A percentile compares a stretch with the other conserved stretches of the same genome.
Conservation (phyloP, 2,797 vertebrate genomes). For the Acipenser oxyrinchus region DNA sequence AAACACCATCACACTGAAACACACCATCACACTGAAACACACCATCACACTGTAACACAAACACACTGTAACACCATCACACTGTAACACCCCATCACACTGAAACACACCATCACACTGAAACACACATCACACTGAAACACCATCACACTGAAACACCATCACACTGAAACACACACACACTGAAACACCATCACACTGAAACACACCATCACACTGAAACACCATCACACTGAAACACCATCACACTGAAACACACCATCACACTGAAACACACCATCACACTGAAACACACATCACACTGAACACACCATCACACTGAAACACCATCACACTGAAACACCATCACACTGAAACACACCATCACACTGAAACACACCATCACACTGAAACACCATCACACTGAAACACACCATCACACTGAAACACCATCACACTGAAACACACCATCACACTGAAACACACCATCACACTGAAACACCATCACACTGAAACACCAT, state of each 20-base stretch:
- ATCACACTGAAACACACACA: too few species aligned
- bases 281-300: neutral
- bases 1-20: too few species aligned
- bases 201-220: too few species aligned
- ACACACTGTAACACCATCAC: neutral
- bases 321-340: neutral
- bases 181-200: neutral
- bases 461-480: neutral
- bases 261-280: slow-evolving; percentile 2
- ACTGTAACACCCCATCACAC: neutral
- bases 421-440: neutral
- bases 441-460: slow-evolving; percentile 1
- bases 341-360: neutral
- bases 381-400: neutral
- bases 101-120: too few species aligned
- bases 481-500: too few species aligned
- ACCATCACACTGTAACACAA: too few species aligned
- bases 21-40: neutral
- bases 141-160: too few species aligned
- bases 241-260: neutral
- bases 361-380: neutral
- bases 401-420: neutral
- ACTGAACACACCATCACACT: slow-evolving; percentile 1
- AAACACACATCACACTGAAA: too few species aligned
- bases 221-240: neutral